phyloP scores from a whole-genome alignment of 2,113 vertebrate genomes.

The Telmatochromis sp. region DNA sequence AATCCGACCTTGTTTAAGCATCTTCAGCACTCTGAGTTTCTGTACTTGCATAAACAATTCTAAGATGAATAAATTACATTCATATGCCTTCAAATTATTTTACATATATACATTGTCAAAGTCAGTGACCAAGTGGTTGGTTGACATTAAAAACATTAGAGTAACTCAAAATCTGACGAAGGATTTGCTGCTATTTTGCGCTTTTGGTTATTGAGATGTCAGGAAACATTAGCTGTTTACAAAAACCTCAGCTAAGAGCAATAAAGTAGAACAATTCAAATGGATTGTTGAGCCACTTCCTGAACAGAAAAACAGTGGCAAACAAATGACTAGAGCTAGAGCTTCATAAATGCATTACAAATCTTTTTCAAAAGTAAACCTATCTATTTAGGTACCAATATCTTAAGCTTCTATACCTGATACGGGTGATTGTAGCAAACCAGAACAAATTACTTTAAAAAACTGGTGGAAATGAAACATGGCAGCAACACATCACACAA shows the following conservation, averaged over 20 bases:
- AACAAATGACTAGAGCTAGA: background rate
- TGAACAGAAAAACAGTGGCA: background rate
- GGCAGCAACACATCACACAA: background rate
- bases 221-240: background rate
- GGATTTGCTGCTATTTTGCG: background rate
- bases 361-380: background rate
- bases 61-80: background rate
- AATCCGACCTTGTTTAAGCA: background rate
- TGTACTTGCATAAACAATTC: background rate
- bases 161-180: background rate
- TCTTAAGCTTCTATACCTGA: background rate
- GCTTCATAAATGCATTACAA: background rate
- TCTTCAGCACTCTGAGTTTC: background rate
- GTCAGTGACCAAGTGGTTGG: background rate
- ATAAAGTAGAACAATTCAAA: background rate
- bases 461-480: background rate
- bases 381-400: background rate
- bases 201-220: background rate
- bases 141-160: background rate
- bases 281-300: background rate
- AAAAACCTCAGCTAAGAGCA: background rate
- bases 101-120: background rate
- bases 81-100: background rate
- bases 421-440: rapidly evolving
- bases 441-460: background rate